These are phyloP conservation scores for Drosophila sp. DNA, from an alignment of 1,140 invertebrate species.

Conservation along the genomic window DNA sequence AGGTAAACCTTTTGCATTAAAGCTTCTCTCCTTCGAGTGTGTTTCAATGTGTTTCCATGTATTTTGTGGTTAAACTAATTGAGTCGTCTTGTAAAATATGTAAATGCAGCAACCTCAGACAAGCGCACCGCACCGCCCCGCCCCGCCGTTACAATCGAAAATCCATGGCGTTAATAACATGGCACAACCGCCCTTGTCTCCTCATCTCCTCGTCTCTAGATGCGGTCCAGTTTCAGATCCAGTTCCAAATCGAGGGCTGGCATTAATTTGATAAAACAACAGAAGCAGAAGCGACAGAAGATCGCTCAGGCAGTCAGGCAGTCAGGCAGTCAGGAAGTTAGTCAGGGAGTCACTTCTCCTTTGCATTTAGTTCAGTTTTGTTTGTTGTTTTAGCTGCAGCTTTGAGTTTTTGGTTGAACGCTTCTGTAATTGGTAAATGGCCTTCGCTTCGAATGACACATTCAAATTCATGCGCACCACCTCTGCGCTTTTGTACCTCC, in stretches of 20 bases:
- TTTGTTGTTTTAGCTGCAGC: constrained; percentile 39
- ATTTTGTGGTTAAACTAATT: constrained; percentile 82
- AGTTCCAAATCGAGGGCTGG: constrained; percentile 26
- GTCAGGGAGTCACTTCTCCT: constrained; percentile 5
- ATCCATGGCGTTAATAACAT: constrained; percentile 36
- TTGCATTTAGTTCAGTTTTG: constrained; percentile 5
- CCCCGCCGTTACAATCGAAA: constrained; percentile 9
- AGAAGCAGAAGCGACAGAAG: constrained; percentile 29
- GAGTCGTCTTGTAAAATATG: constrained; percentile 79
- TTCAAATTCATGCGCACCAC: not conserved
- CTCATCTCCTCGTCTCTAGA: too few relatives aligned
- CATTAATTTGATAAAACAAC: constrained; percentile 77
- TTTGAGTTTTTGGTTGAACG: constrained; percentile 17
- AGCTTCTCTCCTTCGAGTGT: constrained; percentile 37
- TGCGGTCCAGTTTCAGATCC: not conserved
- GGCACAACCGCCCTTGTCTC: constrained; percentile 24
- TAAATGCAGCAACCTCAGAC: constrained; percentile 55
- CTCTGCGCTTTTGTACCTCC: not conserved
- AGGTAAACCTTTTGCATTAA: constrained; percentile 70
- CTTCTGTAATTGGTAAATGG: constrained; percentile 49
- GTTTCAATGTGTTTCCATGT: constrained; percentile 9
- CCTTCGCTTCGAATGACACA: constrained; percentile 43
- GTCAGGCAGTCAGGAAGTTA: not conserved
- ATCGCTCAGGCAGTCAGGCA: constrained; percentile 25
- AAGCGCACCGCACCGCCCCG: too few relatives aligned